These are phyloP conservation scores for Gonatopus flavifemur DNA, from an alignment of 1,140 invertebrate genomes.

Conservation along the genomic window DNA sequence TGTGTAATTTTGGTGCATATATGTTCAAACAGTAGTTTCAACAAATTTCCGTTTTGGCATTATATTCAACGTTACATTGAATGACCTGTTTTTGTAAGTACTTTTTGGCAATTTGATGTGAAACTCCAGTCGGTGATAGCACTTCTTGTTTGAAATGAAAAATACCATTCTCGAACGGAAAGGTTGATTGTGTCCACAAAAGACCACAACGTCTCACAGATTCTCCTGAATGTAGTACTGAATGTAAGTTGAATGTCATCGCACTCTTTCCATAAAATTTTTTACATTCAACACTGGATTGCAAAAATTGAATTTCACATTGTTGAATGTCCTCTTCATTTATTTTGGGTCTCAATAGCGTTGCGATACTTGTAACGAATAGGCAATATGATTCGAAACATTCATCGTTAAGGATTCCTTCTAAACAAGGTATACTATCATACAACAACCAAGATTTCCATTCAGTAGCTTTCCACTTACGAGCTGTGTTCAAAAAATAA, in stretches of 20 bases:
- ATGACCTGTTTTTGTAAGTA: neutral
- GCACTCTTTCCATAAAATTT: neutral
- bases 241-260: neutral
- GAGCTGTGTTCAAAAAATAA: too few relatives aligned
- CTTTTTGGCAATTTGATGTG: slow-evolving; percentile 3
- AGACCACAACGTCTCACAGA: neutral
- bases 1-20: too few relatives aligned
- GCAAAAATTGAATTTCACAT: neutral
- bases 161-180: slow-evolving; percentile 10
- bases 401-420: neutral
- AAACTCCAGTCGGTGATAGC: neutral
- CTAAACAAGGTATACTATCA: neutral
- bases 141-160: slow-evolving; percentile 5
- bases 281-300: neutral
- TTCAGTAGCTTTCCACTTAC: slow-evolving; percentile 3
- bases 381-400: slow-evolving; percentile 4
- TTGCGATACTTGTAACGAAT: neutral
- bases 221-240: neutral
- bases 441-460: slow-evolving; percentile 1
- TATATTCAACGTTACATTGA: too few relatives aligned
- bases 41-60: neutral
- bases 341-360: neutral
- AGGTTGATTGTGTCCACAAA: slow-evolving; percentile 1
- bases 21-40: too few relatives aligned
- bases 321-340: neutral